Conservation (phyloP, 2,888 invertebrate species). For the Tipula unca region DNA sequence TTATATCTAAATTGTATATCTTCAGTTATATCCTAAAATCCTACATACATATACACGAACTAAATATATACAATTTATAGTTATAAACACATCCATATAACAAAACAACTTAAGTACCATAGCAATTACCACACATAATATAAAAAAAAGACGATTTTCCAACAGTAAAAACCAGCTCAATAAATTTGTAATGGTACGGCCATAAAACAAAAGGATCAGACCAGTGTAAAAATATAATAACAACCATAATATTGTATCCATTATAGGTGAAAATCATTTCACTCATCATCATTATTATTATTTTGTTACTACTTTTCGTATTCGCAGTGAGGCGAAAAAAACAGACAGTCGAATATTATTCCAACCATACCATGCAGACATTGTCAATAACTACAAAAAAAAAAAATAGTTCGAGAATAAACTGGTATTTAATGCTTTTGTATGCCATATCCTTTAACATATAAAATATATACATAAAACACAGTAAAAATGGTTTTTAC, state of each 20-base stretch:
- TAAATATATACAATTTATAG: neutral
- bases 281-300: neutral
- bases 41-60: no score
- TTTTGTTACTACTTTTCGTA: no score
- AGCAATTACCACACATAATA: neutral
- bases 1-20: no score
- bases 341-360: no score
- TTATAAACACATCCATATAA: neutral
- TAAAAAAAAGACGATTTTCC: neutral
- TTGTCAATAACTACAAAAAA: neutral
- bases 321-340: neutral
- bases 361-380: neutral
- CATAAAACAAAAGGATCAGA: neutral
- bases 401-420: no score
- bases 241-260: no score
- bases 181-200: neutral
- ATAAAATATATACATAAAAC: no score
- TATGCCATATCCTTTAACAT: no score
- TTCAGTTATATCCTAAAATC: no score
- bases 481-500: no score
- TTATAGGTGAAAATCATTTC: neutral
- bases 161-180: neutral
- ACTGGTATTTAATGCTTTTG: no score
- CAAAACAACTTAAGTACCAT: neutral
- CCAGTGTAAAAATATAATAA: neutral